Evolutionary conservation across 2,888 invertebrate genomes (phyloP), one percentile per base, ranked within the genome.

Genomic region (Julus scandinavius): DNA sequence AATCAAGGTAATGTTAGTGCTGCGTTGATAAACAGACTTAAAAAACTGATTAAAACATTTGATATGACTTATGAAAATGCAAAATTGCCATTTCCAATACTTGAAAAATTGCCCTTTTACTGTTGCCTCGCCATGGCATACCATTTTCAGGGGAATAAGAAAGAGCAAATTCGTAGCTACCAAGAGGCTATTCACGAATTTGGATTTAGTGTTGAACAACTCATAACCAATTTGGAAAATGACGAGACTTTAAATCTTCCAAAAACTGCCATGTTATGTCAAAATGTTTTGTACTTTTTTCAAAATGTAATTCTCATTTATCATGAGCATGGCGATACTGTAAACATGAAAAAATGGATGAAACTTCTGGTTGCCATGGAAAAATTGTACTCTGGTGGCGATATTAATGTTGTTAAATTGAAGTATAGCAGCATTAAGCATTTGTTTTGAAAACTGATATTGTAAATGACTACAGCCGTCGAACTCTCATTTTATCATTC

Each of bases 351-450:
- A n/a, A 85, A 85, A 45, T 85, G 85, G 85, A 49, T 85, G 15
- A 41, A 85, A 20, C 0, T 85, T 1, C n/a, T 85, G 7, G 13
- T 85, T 49, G 85, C 85, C 17, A 7, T 85, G 9, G 85, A 85
- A 85, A n/a, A 85, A 11, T 3, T 85, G 9, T 41, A 45, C n/a
- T 85, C 85, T 85, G 85, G 85, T 85, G 85, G 85, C 20, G 85
- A 85, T 15, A 15, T 85, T n/a, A 85, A 85, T n/a, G 85, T 85
- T 1, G 41, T 41, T 9, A 85, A 85, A 13, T 49, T 85, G 85
- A 85, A 85, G 20, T 85, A 85, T 72, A n/a, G n/a, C 0, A n/a
- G 17, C n/a, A 63, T 63, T 7, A 63, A 20, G 7, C n/a, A 63
- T n/a, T 63, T 63, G 63, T n/a, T 63, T 20, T 63, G n/a, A 63